phyloP scores from a whole-genome alignment of 2,113 vertebrate genomes.

The Puma concolor region DNA sequence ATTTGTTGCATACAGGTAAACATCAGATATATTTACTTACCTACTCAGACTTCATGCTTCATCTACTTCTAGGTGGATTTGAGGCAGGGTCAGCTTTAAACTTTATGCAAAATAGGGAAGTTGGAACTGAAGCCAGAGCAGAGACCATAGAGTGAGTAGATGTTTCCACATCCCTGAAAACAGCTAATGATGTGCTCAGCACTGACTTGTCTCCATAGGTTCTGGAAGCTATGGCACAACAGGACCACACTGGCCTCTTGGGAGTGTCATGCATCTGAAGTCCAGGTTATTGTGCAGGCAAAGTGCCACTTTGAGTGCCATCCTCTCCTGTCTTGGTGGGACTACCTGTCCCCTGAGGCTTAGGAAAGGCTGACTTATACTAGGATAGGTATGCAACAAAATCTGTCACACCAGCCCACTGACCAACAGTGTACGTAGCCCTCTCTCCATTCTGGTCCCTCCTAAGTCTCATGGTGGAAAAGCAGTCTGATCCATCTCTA shows the following conservation, averaged over 20 bases:
- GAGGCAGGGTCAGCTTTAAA: background rate
- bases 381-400: background rate
- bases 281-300: background rate
- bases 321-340: background rate
- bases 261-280: background rate
- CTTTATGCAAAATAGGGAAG: background rate
- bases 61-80: background rate
- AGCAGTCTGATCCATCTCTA: background rate
- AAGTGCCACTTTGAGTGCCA: background rate
- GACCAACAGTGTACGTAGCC: rapidly evolving
- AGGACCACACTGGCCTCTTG: background rate
- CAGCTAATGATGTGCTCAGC: background rate
- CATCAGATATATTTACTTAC: background rate
- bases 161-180: background rate
- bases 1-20: background rate
- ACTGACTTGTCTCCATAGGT: background rate
- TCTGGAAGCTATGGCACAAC: background rate
- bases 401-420: too few species aligned
- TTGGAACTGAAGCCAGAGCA: background rate
- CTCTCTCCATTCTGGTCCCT: background rate
- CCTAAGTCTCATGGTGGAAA: background rate
- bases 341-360: background rate
- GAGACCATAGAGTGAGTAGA: background rate
- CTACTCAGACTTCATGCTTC: background rate
- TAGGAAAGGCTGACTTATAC: background rate